Evolutionary conservation across 1,140 invertebrate genomes (phyloP).

Genomic region (Conopomorpha cramerella): DNA sequence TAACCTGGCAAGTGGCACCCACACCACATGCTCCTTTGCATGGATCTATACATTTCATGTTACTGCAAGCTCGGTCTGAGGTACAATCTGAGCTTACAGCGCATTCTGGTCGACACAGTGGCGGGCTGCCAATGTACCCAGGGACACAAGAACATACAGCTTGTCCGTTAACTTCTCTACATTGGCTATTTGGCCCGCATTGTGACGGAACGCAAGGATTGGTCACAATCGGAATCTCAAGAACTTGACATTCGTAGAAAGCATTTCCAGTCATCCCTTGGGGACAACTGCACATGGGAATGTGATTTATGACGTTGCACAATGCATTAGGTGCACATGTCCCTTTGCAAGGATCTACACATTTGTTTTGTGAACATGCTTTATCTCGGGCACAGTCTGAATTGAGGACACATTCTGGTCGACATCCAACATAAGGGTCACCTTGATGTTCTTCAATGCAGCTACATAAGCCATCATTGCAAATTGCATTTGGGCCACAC

Average conservation of each 20-base stretch:
- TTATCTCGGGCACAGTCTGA: constrained; percentile 69
- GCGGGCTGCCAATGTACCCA: constrained; percentile 67
- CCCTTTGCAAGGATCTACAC: constrained; percentile 69
- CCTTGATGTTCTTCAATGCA: constrained; percentile 71
- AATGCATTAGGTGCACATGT: constrained; percentile 70
- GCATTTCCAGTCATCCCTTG: constrained; percentile 66
- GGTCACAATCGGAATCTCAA: constrained; percentile 30
- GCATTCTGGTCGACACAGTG: constrained; percentile 65
- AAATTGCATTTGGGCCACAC: constrained; percentile 69
- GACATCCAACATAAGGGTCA: constrained; percentile 69
- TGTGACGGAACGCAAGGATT: constrained; percentile 64
- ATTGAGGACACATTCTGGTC: constrained; percentile 72
- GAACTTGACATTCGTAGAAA: constrained; percentile 57
- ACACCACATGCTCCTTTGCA: constrained; percentile 68
- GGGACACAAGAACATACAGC: constrained; percentile 66
- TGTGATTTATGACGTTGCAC: constrained; percentile 72
- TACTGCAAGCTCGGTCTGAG: constrained; percentile 60
- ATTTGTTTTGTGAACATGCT: constrained; percentile 73
- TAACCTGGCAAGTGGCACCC: constrained; percentile 65
- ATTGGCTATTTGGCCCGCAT: constrained; percentile 67
- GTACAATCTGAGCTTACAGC: constrained; percentile 63
- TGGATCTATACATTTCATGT: constrained; percentile 67
- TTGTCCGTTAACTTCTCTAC: constrained; percentile 66
- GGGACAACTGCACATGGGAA: constrained; percentile 73
- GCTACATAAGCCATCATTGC: constrained; percentile 65